Evolutionary conservation across 1,140 invertebrate genomes (phyloP), one percentile per base, ranked within the genome.

Genomic region (Phocides pigmalion): DNA sequence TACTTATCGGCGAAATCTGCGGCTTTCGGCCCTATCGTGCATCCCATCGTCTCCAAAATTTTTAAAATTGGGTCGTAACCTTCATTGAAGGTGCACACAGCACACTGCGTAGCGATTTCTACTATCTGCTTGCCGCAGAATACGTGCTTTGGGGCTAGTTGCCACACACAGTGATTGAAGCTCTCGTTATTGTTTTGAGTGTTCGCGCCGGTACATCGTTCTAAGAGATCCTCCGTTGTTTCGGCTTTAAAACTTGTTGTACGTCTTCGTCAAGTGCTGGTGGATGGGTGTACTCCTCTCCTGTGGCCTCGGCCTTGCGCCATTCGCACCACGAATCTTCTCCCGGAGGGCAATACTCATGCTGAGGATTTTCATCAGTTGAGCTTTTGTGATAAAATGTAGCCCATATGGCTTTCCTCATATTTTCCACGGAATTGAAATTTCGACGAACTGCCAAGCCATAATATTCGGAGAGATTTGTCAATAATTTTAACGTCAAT

Each of bases 351-450:
- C 41, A 65, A 11, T 49, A 19, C 15, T 47, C 50, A 16, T 65
- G 44, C 11, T 65, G 63, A 22, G 63, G 63, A 35, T 65, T 50
- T 16, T 37, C 17, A 39, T 65, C 51, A n/a, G 63, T 65, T 20
- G 53, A 65, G 35, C 63, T 46, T 6, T 65, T 20, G 20, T 65
- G 53, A 37, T 39, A 49, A 28, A 37, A 65, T 16, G 63, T 49
- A 6, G 42, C 63, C 63, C 63, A 65, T 32, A 65, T 58, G 3
- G 42, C 63, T 4, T 50, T 20, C 16, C 49, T 37, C 62, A 65
- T 50, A 39, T 15, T 35, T 16, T 65, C 16, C 28, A 65, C 53
- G 17, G 44, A 65, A 49, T 56, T 22, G 22, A 6, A 22, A 22
- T 22, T 22, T 22, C 22, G 22, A 22, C 22, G 22, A 22, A 22